Evolutionary conservation across 2,113 vertebrate species (phyloP), one percentile per base, ranked within the genome.

Genomic region (Epinephelus lanceolatus): DNA sequence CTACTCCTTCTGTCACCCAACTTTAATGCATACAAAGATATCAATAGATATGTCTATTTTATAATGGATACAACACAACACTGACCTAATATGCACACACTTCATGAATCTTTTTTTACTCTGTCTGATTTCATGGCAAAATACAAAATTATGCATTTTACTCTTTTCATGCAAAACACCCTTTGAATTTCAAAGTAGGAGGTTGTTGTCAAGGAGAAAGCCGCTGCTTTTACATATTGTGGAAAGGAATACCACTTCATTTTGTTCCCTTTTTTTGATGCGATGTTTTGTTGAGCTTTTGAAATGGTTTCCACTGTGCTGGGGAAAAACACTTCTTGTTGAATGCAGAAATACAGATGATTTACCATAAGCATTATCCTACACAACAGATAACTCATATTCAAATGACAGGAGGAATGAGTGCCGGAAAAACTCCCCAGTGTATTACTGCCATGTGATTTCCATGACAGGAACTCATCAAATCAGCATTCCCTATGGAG

Each of bases 401-500:
- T 78, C 5, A 76, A 69, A 86, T 61, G 21, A 59, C 68, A 61
- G 67, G 51, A 69, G 67, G 78, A 84, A 52, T 52, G 72, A 71
- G 3, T 25, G 25, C 13, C 21, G 56, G 27, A 55, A 75, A 55
- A 81, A 71, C 8, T 76, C 80, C 77, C 71, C 27, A 30, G 76
- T 57, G 68, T 18, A 17, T 67, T 33, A 40, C 49, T 59, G 53
- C 23, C 61, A 33, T 61, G 51, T 53, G 71, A 79, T 76, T 80
- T 72, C 53, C 65, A 45, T 73, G 56, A 88, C 86, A 85, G 74
- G 73, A 89, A 70, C 85, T 81, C 85, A 83, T 90, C 86, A 86
- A 79, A 82, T 81, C 72, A 61, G 37, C 45, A 42, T 85, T 79
- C 57, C 87, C 85, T 2, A 2, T 7, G 63, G 77, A 61, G 80